A percentile compares a stretch with the other conserved stretches of the same genome.
These are phyloP conservation scores for Porites australiensis DNA, from an alignment of 64 coral and sea anemone genomes.

Conservation along the genomic window DNA sequence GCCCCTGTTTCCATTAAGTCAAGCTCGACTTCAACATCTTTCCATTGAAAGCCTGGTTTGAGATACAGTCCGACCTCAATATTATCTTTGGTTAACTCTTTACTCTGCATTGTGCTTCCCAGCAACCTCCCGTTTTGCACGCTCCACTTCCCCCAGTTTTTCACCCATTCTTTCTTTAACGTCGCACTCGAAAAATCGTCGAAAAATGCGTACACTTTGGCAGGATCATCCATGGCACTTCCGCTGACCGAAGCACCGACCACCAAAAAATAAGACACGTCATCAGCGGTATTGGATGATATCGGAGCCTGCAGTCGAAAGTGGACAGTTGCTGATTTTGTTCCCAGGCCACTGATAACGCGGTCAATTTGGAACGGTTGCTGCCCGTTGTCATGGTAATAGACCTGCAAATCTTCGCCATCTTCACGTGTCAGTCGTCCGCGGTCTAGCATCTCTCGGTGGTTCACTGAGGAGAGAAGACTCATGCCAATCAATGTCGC, in stretches of 20 bases:
- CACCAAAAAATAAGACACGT: slow-evolving; percentile 33
- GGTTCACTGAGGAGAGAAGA: neutral
- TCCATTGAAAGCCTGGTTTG: slow-evolving; percentile 45
- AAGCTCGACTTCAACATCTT: slow-evolving; percentile 65
- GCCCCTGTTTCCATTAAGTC: slow-evolving; percentile 60
- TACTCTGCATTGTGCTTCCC: slow-evolving; percentile 41
- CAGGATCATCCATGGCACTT: slow-evolving; percentile 38
- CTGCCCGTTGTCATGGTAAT: slow-evolving; percentile 7
- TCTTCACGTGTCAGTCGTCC: neutral
- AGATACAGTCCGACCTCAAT: slow-evolving; percentile 36
- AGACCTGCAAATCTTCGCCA: slow-evolving; percentile 1
- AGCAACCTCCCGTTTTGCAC: slow-evolving; percentile 43
- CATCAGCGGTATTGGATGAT: slow-evolving; percentile 3
- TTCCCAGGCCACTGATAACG: slow-evolving; percentile 30
- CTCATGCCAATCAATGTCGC: neutral
- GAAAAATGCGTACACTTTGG: slow-evolving; percentile 52
- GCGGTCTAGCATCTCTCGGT: neutral
- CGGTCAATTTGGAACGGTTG: slow-evolving; percentile 23
- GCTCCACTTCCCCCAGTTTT: slow-evolving; percentile 50
- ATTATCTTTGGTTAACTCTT: neutral
- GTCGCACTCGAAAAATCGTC: slow-evolving; percentile 52
- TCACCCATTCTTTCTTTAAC: slow-evolving; percentile 37
- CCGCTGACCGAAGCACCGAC: slow-evolving; percentile 31
- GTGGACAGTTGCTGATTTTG: slow-evolving; percentile 10
- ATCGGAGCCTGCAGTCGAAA: slow-evolving; percentile 47